Percentiles rank a stretch among this genome's conserved stretches.
Conservation (phyloP, 2,797 vertebrate genomes). For the Oryzias sinensis region DNA sequence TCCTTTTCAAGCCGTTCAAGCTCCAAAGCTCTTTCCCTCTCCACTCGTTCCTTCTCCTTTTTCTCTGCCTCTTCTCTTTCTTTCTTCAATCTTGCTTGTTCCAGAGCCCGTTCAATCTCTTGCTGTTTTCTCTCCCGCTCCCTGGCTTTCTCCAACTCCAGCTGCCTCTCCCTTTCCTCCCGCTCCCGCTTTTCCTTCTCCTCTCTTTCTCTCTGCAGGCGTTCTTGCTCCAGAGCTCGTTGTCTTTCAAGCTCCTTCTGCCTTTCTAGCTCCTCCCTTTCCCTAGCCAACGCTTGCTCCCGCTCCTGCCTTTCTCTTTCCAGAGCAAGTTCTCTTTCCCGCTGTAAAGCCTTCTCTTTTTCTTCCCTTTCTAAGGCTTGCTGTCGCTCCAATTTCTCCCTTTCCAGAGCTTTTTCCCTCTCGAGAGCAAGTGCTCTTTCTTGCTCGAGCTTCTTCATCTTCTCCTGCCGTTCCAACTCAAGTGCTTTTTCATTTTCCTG, state of each 20-base stretch:
- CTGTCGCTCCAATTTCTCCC: constrained; percentile 56
- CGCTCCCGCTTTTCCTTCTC: constrained; percentile 54
- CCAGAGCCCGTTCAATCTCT: constrained; percentile 26
- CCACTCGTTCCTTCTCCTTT: constrained; percentile 43
- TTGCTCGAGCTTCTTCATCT: constrained; percentile 58
- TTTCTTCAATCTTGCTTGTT: constrained; percentile 27
- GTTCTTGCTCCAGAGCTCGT: constrained; percentile 52
- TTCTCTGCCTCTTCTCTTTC: constrained; percentile 48
- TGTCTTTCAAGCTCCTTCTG: constrained; percentile 59
- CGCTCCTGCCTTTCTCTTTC: constrained; percentile 60
- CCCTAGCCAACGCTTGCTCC: constrained; percentile 54
- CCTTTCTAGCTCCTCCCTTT: constrained; percentile 54
- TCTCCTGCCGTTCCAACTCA: constrained; percentile 62
- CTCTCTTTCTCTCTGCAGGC: constrained; percentile 50
- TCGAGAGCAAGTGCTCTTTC: constrained; percentile 50
- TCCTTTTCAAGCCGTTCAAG: constrained; percentile 41
- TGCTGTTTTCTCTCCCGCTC: constrained; percentile 44
- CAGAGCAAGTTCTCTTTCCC: constrained; percentile 53
- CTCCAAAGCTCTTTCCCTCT: constrained; percentile 42
- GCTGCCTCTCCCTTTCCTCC: constrained; percentile 56
- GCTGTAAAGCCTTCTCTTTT: constrained; percentile 55
- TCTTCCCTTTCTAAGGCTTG: constrained; percentile 68
- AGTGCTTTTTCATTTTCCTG: constrained; percentile 52
- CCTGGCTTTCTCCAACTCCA: constrained; percentile 42
- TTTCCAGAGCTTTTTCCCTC: constrained; percentile 55